Evolutionary conservation across 2,113 vertebrate genomes (phyloP), one percentile per base, ranked within the genome.

Genomic region (Oreochromis niloticus): DNA sequence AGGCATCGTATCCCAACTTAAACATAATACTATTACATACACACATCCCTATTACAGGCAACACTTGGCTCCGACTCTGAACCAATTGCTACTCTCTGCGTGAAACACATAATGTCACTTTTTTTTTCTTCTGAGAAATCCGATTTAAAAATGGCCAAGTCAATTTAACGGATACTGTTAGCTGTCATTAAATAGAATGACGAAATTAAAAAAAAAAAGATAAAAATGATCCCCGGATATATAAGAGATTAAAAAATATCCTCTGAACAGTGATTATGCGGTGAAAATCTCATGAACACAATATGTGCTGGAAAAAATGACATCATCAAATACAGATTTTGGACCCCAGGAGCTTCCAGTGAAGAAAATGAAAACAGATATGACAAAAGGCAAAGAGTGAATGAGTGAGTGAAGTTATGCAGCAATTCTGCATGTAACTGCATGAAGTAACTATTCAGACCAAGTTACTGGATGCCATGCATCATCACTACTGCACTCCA

Each of bases 151-250:
- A 32, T 17, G 17, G 6, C 22, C 68, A 32, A 57, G 34, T 39
- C 14, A 24, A 55, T 66, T 17, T 39, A 82, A 57, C 39, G 10
- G 27, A 17, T 89, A 57, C 7, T 22, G 27, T 66, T 17, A 66
- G 10, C 43, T 55, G n/a, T 82, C 22, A 34, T 63, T 16, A 66
- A 34, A 46, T 54, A n/a, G 9, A 59, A 81, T 41, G 6, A 43
- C 11, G 0, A 14, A 32, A 19, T 32, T 5, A 0, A 1, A n/a
- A 3, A 82, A 34, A 34, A 50, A 34, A 50, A 68, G 9, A 11
- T 34, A 6, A 41, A 73, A 85, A 16, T 55, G 34, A 46, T 82
- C 50, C 34, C 41, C 4, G 5, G 19, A 43, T 73, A 17, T 17
- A 52, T 3, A 17, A 52, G n/a, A 14, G 61, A 75, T 75, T 54